Conservation (phyloP, 2,797 vertebrate genomes). For the Natrix natrix region DNA sequence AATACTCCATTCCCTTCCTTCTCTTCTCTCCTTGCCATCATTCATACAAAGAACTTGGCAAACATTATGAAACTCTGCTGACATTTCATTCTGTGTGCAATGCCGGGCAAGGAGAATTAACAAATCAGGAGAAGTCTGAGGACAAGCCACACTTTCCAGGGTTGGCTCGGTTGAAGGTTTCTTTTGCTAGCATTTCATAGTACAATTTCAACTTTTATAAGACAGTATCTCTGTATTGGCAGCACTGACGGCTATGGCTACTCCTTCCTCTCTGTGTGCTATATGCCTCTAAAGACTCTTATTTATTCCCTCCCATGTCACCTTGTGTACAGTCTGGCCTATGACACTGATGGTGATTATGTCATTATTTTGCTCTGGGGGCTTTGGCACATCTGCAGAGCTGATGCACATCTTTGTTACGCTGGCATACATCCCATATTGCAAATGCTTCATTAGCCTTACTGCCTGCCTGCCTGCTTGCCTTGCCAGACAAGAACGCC, state of each 20-base stretch:
- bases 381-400: conserved; percentile 93
- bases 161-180: conserved; percentile 53
- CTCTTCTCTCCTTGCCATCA: neutral
- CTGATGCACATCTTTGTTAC: conserved; percentile 90
- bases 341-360: conserved; percentile 99
- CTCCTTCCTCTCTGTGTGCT: conserved; percentile 68
- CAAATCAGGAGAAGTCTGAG: conserved; percentile 44
- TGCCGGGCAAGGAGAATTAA: conserved; percentile 54
- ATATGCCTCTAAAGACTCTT: conserved; percentile 73
- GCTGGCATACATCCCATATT: conserved; percentile 82
- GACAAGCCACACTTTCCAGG: conserved; percentile 57
- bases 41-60: conserved; percentile 49
- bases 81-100: conserved; percentile 65
- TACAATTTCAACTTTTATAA: conserved; percentile 43
- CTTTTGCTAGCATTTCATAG: conserved; percentile 55
- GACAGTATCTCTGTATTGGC: conserved; percentile 41
- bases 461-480: conserved; percentile 82
- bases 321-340: conserved; percentile 97
- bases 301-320: conserved; percentile 89
- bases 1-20: neutral
- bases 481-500: conserved; percentile 84
- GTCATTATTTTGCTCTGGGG: conserved; percentile 97
- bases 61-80: conserved; percentile 53
- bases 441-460: conserved; percentile 83
- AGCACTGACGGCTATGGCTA: conserved; percentile 54